Conservation (phyloP, 2,888 invertebrate species). For the Platypus cylindrus region DNA sequence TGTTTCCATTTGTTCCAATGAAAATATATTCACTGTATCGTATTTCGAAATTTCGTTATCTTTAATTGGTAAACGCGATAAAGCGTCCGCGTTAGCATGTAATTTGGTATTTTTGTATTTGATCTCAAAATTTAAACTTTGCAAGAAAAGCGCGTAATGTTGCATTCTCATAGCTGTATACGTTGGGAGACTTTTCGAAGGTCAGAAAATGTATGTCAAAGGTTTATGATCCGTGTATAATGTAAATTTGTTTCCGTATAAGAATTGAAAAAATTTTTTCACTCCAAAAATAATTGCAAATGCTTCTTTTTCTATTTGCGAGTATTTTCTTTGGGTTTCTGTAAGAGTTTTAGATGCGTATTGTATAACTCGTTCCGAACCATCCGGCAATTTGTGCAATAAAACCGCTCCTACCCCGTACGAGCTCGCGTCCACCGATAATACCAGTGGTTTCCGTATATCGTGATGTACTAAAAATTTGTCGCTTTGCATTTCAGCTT, state of each 20-base stretch:
- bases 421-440: slow-evolving; percentile 9
- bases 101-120: background rate
- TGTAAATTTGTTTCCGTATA: slow-evolving; percentile 28
- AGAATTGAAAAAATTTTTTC: slow-evolving; percentile 26
- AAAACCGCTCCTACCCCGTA: slow-evolving; percentile 22
- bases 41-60: too few species aligned
- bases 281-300: slow-evolving; percentile 24
- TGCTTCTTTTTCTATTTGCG: slow-evolving; percentile 12
- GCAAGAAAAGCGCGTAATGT: slow-evolving; percentile 4
- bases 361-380: slow-evolving; percentile 24
- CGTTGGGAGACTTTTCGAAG: slow-evolving; percentile 4
- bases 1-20: too few species aligned
- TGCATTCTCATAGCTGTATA: slow-evolving; percentile 6
- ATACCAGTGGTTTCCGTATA: slow-evolving; percentile 9
- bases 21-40: too few species aligned
- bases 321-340: slow-evolving; percentile 19
- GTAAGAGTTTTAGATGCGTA: slow-evolving; percentile 23
- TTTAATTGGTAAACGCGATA: too few species aligned
- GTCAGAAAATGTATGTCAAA: slow-evolving; percentile 2
- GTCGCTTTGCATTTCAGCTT: slow-evolving; percentile 11
- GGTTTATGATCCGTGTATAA: slow-evolving; percentile 20
- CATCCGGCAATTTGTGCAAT: slow-evolving; percentile 20
- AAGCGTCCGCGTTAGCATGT: background rate
- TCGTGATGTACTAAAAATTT: slow-evolving; percentile 14
- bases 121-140: background rate